These are phyloP conservation scores for Lordiphosa clarofinis DNA, from an alignment of 1,140 invertebrate species.

Conservation along the genomic window DNA sequence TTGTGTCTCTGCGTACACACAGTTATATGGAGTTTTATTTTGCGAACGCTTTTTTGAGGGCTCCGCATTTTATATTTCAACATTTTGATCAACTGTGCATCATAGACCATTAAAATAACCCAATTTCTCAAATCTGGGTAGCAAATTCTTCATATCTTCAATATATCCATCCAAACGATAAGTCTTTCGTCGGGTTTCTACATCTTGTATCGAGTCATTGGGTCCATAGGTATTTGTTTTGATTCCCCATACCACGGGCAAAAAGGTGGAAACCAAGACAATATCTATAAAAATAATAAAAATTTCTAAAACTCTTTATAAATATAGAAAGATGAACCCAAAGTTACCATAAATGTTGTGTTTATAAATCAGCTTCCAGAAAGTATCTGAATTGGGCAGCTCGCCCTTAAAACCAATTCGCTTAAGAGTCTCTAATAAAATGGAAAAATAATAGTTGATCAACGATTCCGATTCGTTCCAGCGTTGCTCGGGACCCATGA, in stretches of 20 bases:
- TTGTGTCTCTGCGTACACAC: too few species aligned
- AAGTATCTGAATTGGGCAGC: slow-evolving; percentile 17
- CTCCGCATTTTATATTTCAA: background rate
- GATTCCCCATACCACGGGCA: slow-evolving; percentile 27
- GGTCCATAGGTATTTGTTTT: slow-evolving; percentile 9
- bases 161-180: slow-evolving; percentile 24
- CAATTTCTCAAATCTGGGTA: slow-evolving; percentile 41
- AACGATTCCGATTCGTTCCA: slow-evolving; percentile 17
- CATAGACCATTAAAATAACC: slow-evolving; percentile 38
- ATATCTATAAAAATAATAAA: slow-evolving; percentile 27
- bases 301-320: too few species aligned
- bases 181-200: slow-evolving; percentile 14
- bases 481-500: slow-evolving; percentile 29
- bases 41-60: too few species aligned
- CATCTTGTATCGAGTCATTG: slow-evolving; percentile 11
- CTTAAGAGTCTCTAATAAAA: slow-evolving; percentile 19
- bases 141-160: slow-evolving; percentile 27
- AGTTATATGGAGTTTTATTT: too few species aligned
- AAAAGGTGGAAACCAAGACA: slow-evolving; percentile 25
- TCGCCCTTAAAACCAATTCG: slow-evolving; percentile 34
- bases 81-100: too few species aligned
- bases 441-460: slow-evolving; percentile 30
- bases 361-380: slow-evolving; percentile 19
- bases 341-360: slow-evolving; percentile 30
- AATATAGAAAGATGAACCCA: background rate